Base-by-base conservation (phyloP, 2,888 invertebrate genomes). In the Nebria salina region DNA sequence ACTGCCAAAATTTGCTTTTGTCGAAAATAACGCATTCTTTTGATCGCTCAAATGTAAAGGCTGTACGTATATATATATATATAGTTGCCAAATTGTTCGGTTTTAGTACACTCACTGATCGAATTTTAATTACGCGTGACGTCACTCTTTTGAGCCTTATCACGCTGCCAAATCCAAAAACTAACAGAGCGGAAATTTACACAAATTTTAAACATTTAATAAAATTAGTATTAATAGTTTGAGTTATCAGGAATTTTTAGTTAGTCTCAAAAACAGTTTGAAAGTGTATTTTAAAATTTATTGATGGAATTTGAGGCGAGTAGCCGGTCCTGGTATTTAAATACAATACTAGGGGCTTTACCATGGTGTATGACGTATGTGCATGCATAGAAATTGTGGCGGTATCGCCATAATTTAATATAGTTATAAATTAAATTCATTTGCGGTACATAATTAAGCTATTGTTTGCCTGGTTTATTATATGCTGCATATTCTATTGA, bases 341-440 rank as follows among this genome's bases (percentile, higher is more conserved):
- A 20, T 20, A 34, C 34, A 34, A 34, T 34, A 34, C 34, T 34
- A 5, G 5, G 34, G 34, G 34, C 34, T 34, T 34, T 5, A 34
- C 34, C 34, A 4, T 5, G 34, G 34, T 34, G 34, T 66, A 2
- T 66, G 66, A 66, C 66, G 66, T 66, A 66, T 15, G 66, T 20
- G 25, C 25, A 20, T 66, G 5, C 34, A 34, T 34, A 34, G 34
- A 34, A 5, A 34, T 34, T 34, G 34, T 66, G 15, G 9, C 4
- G 66, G 15, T 66, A 20, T 15, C 66, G 2, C 65, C 4, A 42
- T 78, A 78, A 78, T 78, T 74, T 78, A 73, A 77, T 77, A 77
- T 72, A 73, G 78, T 74, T 73, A 78, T 73, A 78, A 78, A 78
- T 78, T 78, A 78, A 78, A 74, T 78, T 78, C 78, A 78, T 34